phyloP scores from a whole-genome alignment of 2,113 vertebrate species.

The Scomber colias region DNA sequence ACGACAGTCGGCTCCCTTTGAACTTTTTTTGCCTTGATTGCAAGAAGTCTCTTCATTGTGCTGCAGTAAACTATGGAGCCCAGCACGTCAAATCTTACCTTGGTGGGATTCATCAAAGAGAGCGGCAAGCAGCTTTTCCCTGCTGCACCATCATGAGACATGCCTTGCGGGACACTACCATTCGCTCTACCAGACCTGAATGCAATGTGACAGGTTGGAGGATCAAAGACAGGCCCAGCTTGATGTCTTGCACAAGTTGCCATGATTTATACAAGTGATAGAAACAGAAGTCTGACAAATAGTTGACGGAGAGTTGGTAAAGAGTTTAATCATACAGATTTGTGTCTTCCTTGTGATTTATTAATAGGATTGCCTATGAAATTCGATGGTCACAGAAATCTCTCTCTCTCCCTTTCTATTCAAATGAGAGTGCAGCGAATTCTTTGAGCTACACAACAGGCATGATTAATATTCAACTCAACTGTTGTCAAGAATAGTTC shows the following conservation, averaged over 20 bases:
- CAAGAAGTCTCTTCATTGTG: not conserved
- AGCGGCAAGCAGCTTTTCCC: constrained; percentile 65
- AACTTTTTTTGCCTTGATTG: constrained; percentile 5
- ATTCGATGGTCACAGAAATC: not conserved
- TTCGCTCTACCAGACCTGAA: constrained; percentile 58
- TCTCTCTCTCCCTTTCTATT: not conserved
- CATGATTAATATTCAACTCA: constrained; percentile 1
- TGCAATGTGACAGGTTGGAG: constrained; percentile 61
- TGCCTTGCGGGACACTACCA: constrained; percentile 68
- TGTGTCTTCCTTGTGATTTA: constrained; percentile 7
- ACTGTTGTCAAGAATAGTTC: not conserved
- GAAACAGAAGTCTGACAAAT: constrained; percentile 29
- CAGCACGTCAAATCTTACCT: constrained; percentile 41
- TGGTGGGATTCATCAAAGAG: constrained; percentile 73
- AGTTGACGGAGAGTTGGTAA: constrained; percentile 2
- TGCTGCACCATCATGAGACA: constrained; percentile 61
- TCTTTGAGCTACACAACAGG: not conserved
- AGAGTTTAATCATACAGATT: constrained; percentile 23
- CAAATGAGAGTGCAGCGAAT: not conserved
- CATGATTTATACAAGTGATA: constrained; percentile 7
- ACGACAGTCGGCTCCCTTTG: not conserved
- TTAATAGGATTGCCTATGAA: constrained; percentile 4
- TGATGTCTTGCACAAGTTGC: constrained; percentile 32
- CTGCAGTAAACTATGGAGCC: constrained; percentile 41
- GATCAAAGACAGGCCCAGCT: constrained; percentile 57